Percentiles rank a stretch among this genome's conserved stretches.
Evolutionary conservation across 2,797 vertebrate species (phyloP).

Genomic region (Anguilla pacifica): DNA sequence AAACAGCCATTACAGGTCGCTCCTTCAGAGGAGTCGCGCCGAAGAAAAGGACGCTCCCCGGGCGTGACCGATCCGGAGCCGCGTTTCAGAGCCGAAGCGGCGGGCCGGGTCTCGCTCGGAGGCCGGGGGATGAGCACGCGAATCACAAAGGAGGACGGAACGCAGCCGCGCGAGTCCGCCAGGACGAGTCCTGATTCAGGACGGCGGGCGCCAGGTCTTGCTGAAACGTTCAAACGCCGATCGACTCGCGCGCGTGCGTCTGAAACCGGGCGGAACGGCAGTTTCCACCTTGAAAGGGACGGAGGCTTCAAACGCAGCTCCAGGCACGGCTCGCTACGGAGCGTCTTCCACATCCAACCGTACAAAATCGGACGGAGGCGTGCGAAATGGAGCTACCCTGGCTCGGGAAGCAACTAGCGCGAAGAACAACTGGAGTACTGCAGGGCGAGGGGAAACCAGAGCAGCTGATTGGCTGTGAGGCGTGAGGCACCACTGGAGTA

Average conservation of each 20-base stretch:
- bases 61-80: neutral
- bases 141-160: neutral
- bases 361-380: neutral
- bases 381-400: neutral
- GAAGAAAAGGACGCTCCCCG: slow-evolving; percentile 41
- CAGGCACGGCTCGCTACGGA: neutral
- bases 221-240: neutral
- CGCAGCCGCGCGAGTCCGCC: neutral
- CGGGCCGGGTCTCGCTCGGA: neutral
- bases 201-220: neutral
- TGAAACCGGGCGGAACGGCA: neutral
- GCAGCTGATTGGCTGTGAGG: neutral
- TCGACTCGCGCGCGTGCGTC: neutral
- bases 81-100: neutral
- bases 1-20: slow-evolving; percentile 39
- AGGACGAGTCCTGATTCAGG: slow-evolving; percentile 21
- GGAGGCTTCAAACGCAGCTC: neutral
- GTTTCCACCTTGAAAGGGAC: neutral
- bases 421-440: neutral
- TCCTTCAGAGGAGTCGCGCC: slow-evolving; percentile 36
- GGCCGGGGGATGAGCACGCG: neutral
- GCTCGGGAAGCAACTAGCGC: neutral
- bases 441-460: neutral
- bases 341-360: neutral
- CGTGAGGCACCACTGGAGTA: too few species aligned